Evolutionary conservation across 1,140 invertebrate genomes (phyloP).

Genomic region (Pentalonia nigronervosa): DNA sequence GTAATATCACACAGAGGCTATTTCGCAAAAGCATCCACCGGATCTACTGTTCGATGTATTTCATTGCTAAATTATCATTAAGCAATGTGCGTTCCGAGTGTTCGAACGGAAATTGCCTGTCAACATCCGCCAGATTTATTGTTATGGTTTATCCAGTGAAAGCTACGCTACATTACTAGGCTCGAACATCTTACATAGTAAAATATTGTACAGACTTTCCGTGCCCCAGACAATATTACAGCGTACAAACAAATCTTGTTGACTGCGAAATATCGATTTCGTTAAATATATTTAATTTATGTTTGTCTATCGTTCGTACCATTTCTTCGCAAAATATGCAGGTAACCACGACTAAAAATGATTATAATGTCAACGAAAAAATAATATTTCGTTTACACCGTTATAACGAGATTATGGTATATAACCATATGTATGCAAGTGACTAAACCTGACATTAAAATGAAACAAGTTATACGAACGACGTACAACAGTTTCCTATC

Average conservation of each 20-base stretch:
- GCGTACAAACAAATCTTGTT: neutral
- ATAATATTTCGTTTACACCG: neutral
- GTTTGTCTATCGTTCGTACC: neutral
- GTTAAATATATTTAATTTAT: neutral
- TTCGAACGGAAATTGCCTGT: conserved; percentile 47
- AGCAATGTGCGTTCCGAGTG: neutral
- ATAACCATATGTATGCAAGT: no score
- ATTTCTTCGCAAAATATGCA: no score
- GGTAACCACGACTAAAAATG: no score
- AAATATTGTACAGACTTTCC: neutral
- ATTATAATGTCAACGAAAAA: neutral
- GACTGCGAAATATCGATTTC: neutral
- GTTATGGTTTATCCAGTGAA: conserved; percentile 34
- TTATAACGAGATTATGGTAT: no score
- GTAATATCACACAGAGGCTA: neutral
- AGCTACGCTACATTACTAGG: neutral
- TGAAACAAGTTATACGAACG: neutral
- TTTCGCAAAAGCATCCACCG: neutral
- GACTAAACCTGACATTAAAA: neutral
- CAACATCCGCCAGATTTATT: conserved; percentile 29
- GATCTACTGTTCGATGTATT: neutral
- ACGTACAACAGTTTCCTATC: neutral
- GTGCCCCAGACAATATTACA: neutral
- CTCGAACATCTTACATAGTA: neutral
- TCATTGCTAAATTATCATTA: conserved; percentile 46